phyloP scores from a whole-genome alignment of 1,140 invertebrate genomes.

The Tetramorium parvispinum region DNA sequence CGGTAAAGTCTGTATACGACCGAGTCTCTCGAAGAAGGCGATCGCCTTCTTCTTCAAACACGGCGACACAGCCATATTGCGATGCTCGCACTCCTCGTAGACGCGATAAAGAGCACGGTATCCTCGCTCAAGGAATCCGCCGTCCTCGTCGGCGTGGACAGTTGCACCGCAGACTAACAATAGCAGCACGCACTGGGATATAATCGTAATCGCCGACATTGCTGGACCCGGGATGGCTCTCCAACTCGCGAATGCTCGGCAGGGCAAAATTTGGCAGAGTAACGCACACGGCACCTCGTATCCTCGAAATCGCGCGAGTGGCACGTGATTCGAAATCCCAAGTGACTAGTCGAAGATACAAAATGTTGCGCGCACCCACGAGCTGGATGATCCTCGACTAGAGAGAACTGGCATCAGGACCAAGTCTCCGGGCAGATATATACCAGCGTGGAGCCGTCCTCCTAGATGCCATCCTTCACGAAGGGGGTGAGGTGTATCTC shows the following conservation, averaged over 20 bases:
- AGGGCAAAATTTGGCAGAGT: neutral
- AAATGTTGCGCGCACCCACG: conserved; percentile 75
- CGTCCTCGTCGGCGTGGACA: conserved; percentile 67
- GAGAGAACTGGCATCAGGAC: conserved; percentile 82
- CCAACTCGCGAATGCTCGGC: neutral
- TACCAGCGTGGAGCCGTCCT: conserved; percentile 72
- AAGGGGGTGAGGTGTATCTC: conserved; percentile 79
- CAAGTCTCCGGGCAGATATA: conserved; percentile 79
- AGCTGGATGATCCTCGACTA: conserved; percentile 78
- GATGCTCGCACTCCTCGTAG: conserved; percentile 84
- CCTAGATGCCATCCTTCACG: conserved; percentile 61
- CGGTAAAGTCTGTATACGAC: conserved; percentile 89
- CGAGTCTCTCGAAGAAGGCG: conserved; percentile 90
- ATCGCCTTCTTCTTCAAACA: conserved; percentile 93
- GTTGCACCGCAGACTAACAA: conserved; percentile 65
- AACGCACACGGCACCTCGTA: conserved; percentile 40
- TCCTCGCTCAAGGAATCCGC: conserved; percentile 80
- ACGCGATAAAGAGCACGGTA: conserved; percentile 81
- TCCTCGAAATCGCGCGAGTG: neutral
- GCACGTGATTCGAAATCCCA: conserved; percentile 15
- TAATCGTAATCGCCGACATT: conserved; percentile 69
- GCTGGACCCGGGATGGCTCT: neutral
- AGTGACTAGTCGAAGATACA: conserved; percentile 34
- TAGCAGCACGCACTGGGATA: conserved; percentile 77
- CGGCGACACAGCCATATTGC: conserved; percentile 87